Base-by-base conservation (phyloP, 2,888 invertebrate genomes). In the Orthosia cruda region DNA sequence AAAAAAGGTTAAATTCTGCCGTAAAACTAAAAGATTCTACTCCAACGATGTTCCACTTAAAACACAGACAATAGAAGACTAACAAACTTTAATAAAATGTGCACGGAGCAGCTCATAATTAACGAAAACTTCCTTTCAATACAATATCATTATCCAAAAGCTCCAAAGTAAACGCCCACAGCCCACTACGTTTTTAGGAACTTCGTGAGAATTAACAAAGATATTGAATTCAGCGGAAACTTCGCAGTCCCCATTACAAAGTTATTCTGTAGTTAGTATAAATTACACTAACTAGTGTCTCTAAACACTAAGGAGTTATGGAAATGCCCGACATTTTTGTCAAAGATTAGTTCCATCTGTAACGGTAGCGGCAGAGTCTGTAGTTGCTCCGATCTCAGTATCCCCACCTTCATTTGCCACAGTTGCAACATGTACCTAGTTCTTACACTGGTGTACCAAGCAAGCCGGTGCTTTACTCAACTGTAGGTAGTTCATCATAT, bases 271-370 rank as follows among this genome's bases (percentile, higher is more conserved):
- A 67, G 23, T 61, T 55, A 73, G 61, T 47, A 77, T 54, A 45
- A 63, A 74, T 64, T 49, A 78, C 80, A 82, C 89, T 89, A 77
- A 95, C 95, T 91, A 32, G 93, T 91, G 40, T 95, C 91, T 79
- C 92, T 90, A 87, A 96, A 95, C 18, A 96, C 83, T 69, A 96
- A 71, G 1, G 96, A 94, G 66, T 93, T 93, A 85, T 96, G 96
- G 73, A 96, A 95, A 77, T 94, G 92, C 26, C 92, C 93, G 18
- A 96, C 94, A 71, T 96, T 96, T 54, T 96, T 95, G 79, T 97
- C 96, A 71, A 96, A 97, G 54, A 96, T 95, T 20, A 96, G 92
- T 83, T 97, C 96, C 95, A 95, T 96, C 80, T 94, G 95, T 71
- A 97, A 80, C 0, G 96, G 91, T 3, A 92, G 80, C 0, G 96